These are phyloP conservation scores for Falco naumanni DNA, from an alignment of 2,797 vertebrate species.

Conservation along the genomic window DNA sequence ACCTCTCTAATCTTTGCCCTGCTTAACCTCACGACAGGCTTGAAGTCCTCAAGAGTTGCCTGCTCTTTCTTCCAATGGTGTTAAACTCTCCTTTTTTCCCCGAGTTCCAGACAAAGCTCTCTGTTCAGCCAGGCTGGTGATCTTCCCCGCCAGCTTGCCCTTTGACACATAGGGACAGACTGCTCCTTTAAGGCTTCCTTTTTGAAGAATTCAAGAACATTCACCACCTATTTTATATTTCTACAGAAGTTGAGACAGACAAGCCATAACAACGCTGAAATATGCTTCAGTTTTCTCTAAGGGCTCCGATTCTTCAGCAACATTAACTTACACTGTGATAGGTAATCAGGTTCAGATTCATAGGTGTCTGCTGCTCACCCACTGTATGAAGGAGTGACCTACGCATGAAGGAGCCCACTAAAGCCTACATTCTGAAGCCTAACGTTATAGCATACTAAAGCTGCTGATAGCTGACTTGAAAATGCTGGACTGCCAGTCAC, in stretches of 20 bases:
- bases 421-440: background rate
- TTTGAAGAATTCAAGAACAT: background rate
- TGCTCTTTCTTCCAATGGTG: too few relatives aligned
- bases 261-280: background rate
- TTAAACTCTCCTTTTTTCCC: too few relatives aligned
- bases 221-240: background rate
- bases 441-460: background rate
- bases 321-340: background rate
- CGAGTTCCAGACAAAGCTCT: too few relatives aligned
- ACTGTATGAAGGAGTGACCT: background rate
- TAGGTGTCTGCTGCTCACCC: background rate
- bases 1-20: too few relatives aligned
- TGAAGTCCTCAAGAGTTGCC: too few relatives aligned
- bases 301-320: background rate
- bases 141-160: too few relatives aligned
- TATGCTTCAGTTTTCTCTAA: background rate
- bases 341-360: background rate
- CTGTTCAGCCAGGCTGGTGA: too few relatives aligned
- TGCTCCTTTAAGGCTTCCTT: too few relatives aligned
- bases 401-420: background rate
- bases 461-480: background rate
- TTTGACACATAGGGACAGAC: too few relatives aligned
- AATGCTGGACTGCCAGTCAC: background rate
- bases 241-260: constrained; percentile 3
- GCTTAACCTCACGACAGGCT: too few relatives aligned